These are phyloP conservation scores for Eupithecia exiguata DNA, from an alignment of 2,888 invertebrate genomes.

Conservation along the genomic window DNA sequence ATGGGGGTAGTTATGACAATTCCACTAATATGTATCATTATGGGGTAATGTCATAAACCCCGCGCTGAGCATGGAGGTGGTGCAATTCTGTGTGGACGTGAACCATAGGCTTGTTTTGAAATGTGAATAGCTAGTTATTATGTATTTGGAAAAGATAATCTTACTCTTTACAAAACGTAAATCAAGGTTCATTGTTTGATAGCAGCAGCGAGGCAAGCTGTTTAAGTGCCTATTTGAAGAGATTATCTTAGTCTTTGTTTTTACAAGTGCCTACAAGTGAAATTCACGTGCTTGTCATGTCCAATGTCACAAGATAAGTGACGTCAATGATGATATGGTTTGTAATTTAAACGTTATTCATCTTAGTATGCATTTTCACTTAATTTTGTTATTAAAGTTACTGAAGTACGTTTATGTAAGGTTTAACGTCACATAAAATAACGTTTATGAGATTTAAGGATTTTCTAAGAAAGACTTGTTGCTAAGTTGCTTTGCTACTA, in stretches of 20 bases:
- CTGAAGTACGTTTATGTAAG: neutral
- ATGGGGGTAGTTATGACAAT: too few species aligned
- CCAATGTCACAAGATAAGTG: conserved; percentile 5
- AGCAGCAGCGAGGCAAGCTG: neutral
- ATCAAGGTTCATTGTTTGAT: conserved; percentile 8
- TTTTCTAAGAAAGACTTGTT: neutral
- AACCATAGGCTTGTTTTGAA: neutral
- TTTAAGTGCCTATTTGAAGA: neutral
- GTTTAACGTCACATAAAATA: neutral
- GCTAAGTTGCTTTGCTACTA: neutral
- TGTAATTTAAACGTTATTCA: too few species aligned
- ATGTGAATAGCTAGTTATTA: neutral
- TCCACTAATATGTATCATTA: too few species aligned
- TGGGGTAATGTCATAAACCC: too few species aligned
- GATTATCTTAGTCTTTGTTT: neutral
- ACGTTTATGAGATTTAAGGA: neutral
- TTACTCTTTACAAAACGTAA: neutral
- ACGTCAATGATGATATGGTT: neutral
- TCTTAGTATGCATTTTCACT: neutral
- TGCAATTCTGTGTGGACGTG: too few species aligned
- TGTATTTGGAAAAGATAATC: neutral
- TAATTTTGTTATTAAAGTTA: neutral
- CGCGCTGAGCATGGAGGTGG: too few species aligned
- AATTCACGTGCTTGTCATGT: neutral
- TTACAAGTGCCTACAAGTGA: conserved; percentile 1